These are phyloP conservation scores for Pollenia griseotomentosa DNA, from an alignment of 2,888 invertebrate genomes.

Conservation along the genomic window DNA sequence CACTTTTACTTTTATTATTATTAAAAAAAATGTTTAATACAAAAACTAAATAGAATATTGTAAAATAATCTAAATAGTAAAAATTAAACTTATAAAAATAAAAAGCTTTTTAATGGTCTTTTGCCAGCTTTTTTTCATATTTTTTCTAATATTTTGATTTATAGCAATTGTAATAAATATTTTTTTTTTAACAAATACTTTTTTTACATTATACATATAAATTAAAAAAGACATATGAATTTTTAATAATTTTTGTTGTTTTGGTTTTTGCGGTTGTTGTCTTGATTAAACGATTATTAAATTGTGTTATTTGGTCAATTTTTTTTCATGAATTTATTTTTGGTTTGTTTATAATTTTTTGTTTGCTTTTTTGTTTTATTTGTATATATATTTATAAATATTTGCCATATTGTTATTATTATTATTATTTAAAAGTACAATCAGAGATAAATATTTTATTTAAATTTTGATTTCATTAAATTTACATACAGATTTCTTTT, in stretches of 20 bases:
- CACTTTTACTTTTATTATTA: neutral
- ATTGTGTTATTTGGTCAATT: slow-evolving; percentile 63
- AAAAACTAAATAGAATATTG: too few species aligned
- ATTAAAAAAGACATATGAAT: neutral
- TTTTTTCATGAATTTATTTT: slow-evolving; percentile 39
- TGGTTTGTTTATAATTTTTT: neutral
- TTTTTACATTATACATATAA: slow-evolving; percentile 36
- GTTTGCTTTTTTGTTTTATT: neutral
- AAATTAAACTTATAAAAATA: neutral
- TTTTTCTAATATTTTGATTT: slow-evolving; percentile 20
- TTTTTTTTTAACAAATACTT: neutral
- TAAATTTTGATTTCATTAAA: slow-evolving; percentile 29
- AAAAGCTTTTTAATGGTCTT: slow-evolving; percentile 4
- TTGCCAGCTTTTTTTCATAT: neutral
- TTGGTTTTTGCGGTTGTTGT: slow-evolving; percentile 37
- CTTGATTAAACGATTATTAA: slow-evolving; percentile 43
- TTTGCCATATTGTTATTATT: slow-evolving; percentile 20
- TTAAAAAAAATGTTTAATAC: too few species aligned
- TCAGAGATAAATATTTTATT: slow-evolving; percentile 50
- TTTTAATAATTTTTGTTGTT: slow-evolving; percentile 16
- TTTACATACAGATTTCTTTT: slow-evolving; percentile 28
- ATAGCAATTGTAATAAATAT: slow-evolving; percentile 17
- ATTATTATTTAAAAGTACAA: slow-evolving; percentile 14
- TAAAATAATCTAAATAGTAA: too few species aligned
- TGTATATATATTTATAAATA: neutral